These are phyloP conservation scores for Nephrocerus scutellatus DNA, from an alignment of 2,888 invertebrate species.

Conservation along the genomic window DNA sequence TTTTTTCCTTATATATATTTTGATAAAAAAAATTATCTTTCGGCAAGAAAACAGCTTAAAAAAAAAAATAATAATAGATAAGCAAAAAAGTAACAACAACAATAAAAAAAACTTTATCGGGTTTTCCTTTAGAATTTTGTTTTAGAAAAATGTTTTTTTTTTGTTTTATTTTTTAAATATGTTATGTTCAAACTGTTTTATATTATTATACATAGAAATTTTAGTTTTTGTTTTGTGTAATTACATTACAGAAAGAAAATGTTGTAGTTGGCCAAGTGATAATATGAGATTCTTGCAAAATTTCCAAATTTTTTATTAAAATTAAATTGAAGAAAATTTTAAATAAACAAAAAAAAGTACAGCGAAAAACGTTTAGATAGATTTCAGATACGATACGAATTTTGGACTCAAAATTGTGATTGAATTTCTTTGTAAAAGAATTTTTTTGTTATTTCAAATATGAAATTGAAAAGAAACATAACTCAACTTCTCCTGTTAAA, in stretches of 20 bases:
- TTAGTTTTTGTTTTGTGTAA: conserved; percentile 19
- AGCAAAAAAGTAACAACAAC: conserved; percentile 1
- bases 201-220: conserved; percentile 17
- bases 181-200: conserved; percentile 8
- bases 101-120: conserved; percentile 7
- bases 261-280: conserved; percentile 2
- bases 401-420: conserved; percentile 24
- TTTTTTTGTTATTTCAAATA: conserved; percentile 14
- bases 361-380: not conserved
- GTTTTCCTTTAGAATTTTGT: conserved; percentile 17
- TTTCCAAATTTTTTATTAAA: no score
- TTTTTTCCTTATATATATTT: conserved; percentile 11
- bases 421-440: conserved; percentile 22
- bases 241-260: not conserved
- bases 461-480: no score
- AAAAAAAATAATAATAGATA: no score
- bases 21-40: conserved; percentile 13
- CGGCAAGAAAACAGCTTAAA: conserved; percentile 11
- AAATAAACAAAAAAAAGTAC: conserved; percentile 5
- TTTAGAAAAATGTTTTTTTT: conserved; percentile 20
- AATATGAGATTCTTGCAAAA: no score
- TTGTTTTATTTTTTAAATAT: conserved; percentile 15
- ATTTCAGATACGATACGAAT: no score
- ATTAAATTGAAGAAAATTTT: not conserved
- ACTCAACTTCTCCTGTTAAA: no score